These are phyloP conservation scores for Sarcophaga bullata DNA, from an alignment of 1,140 invertebrate species.

Conservation along the genomic window DNA sequence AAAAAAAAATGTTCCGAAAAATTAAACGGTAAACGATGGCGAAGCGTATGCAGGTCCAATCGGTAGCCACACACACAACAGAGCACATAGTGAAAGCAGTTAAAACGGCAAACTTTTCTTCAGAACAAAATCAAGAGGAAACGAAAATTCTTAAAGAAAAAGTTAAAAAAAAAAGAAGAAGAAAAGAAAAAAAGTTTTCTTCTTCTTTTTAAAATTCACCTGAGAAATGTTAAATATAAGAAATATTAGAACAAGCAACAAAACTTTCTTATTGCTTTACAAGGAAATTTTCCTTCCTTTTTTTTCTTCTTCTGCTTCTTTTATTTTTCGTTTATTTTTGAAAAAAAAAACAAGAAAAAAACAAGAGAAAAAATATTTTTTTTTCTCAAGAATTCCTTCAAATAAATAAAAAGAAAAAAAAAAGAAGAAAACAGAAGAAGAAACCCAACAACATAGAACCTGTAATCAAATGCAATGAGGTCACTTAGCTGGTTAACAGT, in stretches of 20 bases:
- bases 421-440: not conserved
- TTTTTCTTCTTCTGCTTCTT: not conserved
- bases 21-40: not conserved
- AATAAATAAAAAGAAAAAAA: not conserved
- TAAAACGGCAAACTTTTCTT: not conserved
- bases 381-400: not conserved
- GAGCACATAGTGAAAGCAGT: not conserved
- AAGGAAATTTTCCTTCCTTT: not conserved
- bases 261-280: slow-evolving; percentile 24
- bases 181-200: slow-evolving; percentile 29
- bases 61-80: no score
- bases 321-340: not conserved
- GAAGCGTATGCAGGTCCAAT: not conserved
- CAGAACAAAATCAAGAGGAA: not conserved
- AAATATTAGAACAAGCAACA: slow-evolving; percentile 15
- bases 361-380: not conserved
- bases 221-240: slow-evolving; percentile 28
- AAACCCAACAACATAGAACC: not conserved
- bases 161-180: no score
- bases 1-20: slow-evolving; percentile 8
- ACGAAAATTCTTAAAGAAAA: not conserved
- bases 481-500: slow-evolving; percentile 38
- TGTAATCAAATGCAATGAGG: slow-evolving; percentile 38
- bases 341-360: no score
- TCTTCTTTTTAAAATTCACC: slow-evolving; percentile 17